These are phyloP conservation scores for Nyctereutes procyonoides DNA, from an alignment of 2,113 vertebrate species.

Conservation along the genomic window DNA sequence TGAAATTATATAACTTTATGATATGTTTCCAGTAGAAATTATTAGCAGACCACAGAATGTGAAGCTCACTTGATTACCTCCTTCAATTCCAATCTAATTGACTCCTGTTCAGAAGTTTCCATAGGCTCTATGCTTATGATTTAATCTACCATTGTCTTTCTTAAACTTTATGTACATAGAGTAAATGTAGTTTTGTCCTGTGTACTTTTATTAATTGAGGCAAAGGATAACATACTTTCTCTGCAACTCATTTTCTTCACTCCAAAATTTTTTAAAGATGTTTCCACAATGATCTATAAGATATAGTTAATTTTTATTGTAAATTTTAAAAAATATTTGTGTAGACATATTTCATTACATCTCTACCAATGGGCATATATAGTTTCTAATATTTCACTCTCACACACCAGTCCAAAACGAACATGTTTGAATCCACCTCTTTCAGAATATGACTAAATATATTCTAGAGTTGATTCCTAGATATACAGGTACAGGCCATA, in stretches of 20 bases:
- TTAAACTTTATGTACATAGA: background rate
- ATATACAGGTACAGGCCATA: background rate
- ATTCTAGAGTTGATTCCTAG: background rate
- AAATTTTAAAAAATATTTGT: background rate
- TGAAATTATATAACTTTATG: background rate
- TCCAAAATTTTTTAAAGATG: background rate
- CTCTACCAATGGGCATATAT: background rate
- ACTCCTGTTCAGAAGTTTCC: background rate
- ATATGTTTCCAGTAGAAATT: background rate
- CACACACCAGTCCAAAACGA: background rate
- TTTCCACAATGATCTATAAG: background rate
- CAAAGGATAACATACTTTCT: background rate
- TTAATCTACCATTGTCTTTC: background rate
- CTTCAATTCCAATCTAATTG: background rate
- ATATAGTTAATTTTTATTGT: background rate
- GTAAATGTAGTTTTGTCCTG: background rate
- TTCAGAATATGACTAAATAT: background rate
- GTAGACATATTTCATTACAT: background rate
- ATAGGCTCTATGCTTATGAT: background rate
- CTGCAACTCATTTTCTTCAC: background rate
- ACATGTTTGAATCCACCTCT: background rate
- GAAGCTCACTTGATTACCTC: background rate
- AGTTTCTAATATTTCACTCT: conserved; percentile 2
- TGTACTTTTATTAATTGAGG: background rate
- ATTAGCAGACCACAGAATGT: background rate